Conservation (phyloP, 37 sponge, comb jelly and placozoan genomes). For the Agelas oroides region DNA sequence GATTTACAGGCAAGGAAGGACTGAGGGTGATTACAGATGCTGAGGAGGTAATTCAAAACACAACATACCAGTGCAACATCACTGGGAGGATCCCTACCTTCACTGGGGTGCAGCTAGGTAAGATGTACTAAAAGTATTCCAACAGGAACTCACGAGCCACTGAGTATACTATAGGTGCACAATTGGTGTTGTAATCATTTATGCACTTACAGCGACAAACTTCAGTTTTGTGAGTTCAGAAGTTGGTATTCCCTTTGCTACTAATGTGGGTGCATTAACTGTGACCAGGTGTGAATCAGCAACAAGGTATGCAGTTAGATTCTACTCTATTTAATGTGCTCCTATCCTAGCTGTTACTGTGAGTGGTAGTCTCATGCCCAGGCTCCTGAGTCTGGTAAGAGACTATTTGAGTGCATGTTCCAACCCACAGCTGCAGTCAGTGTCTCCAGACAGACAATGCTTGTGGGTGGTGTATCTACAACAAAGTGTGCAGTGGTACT, state of each 20-base stretch:
- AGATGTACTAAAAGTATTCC: background rate
- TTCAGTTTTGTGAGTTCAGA: constrained; percentile 49
- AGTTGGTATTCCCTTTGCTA: constrained; percentile 33
- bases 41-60: constrained; percentile 2
- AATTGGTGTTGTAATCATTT: background rate
- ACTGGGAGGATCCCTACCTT: constrained; percentile 6
- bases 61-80: constrained; percentile 35
- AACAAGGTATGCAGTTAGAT: background rate
- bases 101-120: constrained; percentile 1
- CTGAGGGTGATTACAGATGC: constrained; percentile 4
- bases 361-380: background rate
- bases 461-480: constrained; percentile 45
- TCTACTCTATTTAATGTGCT: background rate
- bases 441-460: constrained; percentile 37
- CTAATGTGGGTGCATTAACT: constrained; percentile 15
- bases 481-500: constrained; percentile 27
- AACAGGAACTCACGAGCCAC: background rate
- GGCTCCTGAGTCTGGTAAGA: background rate
- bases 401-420: background rate
- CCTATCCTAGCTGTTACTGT: background rate
- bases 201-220: constrained; percentile 15
- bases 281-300: constrained; percentile 19
- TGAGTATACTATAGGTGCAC: background rate
- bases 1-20: constrained; percentile 15
- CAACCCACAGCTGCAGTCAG: constrained; percentile 26